Percentiles rank a stretch among this genome's conserved stretches.
These are phyloP conservation scores for Bolinopsis microptera DNA, from an alignment of 37 sponge, comb jelly and placozoan genomes.

Conservation along the genomic window DNA sequence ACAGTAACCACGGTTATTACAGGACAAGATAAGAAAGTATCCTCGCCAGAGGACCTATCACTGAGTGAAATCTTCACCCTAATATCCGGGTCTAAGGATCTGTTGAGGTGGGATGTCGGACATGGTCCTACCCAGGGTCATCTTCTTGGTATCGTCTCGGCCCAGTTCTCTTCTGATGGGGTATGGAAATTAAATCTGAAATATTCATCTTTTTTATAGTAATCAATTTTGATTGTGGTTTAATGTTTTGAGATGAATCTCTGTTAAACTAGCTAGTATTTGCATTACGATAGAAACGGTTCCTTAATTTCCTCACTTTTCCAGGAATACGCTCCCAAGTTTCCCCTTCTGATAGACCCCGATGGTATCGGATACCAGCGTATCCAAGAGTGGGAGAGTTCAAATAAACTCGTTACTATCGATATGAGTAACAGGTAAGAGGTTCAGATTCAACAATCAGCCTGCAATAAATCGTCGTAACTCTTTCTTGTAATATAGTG, in stretches of 20 bases:
- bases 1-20: too few relatives aligned
- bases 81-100: not conserved
- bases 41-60: constrained; percentile 28
- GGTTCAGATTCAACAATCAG: too few relatives aligned
- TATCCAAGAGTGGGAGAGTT: not conserved
- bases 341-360: constrained; percentile 58
- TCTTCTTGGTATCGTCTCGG: not conserved
- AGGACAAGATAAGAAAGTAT: not conserved
- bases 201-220: too few relatives aligned
- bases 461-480: too few relatives aligned
- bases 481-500: too few relatives aligned
- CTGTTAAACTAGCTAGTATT: too few relatives aligned
- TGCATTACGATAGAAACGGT: too few relatives aligned
- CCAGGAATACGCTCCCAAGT: constrained; percentile 48
- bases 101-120: constrained; percentile 18
- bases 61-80: constrained; percentile 46
- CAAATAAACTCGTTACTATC: constrained; percentile 41
- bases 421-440: constrained; percentile 20
- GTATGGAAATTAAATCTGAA: not conserved
- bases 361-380: constrained; percentile 33
- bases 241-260: too few relatives aligned
- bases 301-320: too few relatives aligned
- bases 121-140: constrained; percentile 60
- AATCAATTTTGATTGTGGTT: too few relatives aligned
- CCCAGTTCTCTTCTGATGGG: constrained; percentile 11